phyloP scores from a whole-genome alignment of 2,888 invertebrate genomes.

The Lochmaea capreae region DNA sequence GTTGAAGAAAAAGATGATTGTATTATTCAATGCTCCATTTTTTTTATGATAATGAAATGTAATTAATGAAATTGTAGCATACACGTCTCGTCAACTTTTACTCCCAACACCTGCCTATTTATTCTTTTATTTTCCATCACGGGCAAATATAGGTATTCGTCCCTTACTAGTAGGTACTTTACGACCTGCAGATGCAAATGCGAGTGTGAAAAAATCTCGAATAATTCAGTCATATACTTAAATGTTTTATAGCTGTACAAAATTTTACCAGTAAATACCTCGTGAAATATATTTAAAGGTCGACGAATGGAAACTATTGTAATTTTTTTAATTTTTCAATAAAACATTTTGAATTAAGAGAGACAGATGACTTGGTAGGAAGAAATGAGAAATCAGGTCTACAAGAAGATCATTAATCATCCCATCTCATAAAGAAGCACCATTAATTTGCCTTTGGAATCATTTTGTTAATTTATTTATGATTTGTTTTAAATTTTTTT shows the following conservation, averaged over 20 bases:
- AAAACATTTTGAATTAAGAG: not conserved
- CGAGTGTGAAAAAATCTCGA: not conserved
- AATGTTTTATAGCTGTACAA: slow-evolving; percentile 7
- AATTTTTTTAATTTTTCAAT: not conserved
- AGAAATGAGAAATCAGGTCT: not conserved
- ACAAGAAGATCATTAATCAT: slow-evolving; percentile 1
- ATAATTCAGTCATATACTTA: slow-evolving; percentile 9
- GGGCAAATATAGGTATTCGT: not conserved
- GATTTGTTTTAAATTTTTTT: not conserved
- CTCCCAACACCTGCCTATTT: not conserved
- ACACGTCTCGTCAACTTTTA: not conserved
- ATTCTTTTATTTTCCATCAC: not conserved
- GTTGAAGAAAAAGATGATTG: no score
- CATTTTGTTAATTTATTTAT: not conserved
- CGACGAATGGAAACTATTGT: not conserved
- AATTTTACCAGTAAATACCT: not conserved
- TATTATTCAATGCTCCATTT: not conserved
- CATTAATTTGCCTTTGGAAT: not conserved
- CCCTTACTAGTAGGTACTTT: slow-evolving; percentile 3
- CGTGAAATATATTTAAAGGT: not conserved
- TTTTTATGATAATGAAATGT: not conserved
- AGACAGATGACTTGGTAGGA: not conserved
- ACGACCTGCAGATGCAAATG: slow-evolving; percentile 20
- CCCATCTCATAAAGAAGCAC: not conserved
- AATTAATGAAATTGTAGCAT: not conserved